Evolutionary conservation across 2,113 vertebrate genomes (phyloP), one percentile per base, ranked within the genome.

Genomic region (Castor canadensis): DNA sequence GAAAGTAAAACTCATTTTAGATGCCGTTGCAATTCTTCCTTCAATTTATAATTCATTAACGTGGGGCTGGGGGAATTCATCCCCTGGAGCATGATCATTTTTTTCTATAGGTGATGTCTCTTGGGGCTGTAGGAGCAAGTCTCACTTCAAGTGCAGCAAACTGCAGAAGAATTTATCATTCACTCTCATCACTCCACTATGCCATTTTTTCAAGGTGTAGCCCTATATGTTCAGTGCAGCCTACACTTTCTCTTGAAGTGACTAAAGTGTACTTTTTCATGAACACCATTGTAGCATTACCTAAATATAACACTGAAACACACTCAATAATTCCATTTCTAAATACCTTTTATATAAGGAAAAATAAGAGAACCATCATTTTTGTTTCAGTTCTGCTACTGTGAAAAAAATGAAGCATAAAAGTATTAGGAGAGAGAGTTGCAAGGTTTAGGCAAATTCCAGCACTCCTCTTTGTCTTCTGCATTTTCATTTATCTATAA

Each of bases 301-400:
- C 35, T 89, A 89, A 72, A 17, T 83, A 85, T 7, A 95, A n/a
- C 77, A 45, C 69, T 43, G 71, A 91, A 24, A 89, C 35, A 58
- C 10, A n/a, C 30, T 93, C 32, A 40, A 3, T 84, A 86, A 91
- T 95, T 81, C 40, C 86, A 66, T 38, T 93, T 96, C 60, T 91
- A 73, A 84, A 73, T 32, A 82, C 56, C 43, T 76, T 96, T 93
- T 87, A 47, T 38, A 58, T 81, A 60, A 93, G 7, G 40, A 87
- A 19, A 45, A 49, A 24, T 24, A 66, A 66, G 82, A 38, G 85
- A 20, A 43, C 30, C 49, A 26, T 92, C 26, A 43, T n/a, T 77
- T 87, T 87, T 58, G 38, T 84, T 94, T 95, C 82, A 86, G 66
- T 88, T 95, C 11, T 45, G 54, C 92, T 81, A 54, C 67, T 85